Percentiles rank a stretch among this genome's conserved stretches.
Conservation (phyloP, 2,113 vertebrate genomes). For the Lonchura striata region DNA sequence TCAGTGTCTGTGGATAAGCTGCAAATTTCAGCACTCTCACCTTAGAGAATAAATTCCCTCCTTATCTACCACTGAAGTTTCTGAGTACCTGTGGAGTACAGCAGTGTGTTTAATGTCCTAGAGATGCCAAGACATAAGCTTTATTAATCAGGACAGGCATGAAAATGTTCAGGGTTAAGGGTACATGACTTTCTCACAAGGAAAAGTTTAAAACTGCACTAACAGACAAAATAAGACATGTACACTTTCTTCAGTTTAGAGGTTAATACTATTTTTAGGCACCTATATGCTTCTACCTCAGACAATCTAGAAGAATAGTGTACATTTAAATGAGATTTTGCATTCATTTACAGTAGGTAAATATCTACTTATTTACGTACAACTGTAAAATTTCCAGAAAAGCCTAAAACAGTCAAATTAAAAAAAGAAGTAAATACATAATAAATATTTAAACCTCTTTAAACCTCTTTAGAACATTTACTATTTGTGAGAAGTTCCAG, state of each 20-base stretch:
- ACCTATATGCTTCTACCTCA: neutral
- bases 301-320: neutral
- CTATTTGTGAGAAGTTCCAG: neutral
- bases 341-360: neutral
- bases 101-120: neutral
- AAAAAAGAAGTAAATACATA: neutral
- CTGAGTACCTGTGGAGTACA: neutral
- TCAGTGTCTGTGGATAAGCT: neutral
- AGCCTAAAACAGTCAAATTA: neutral
- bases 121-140: neutral
- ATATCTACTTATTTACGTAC: neutral
- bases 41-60: neutral
- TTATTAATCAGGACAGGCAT: neutral
- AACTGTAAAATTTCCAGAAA: neutral
- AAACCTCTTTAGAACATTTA: neutral
- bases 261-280: neutral
- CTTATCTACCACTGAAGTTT: neutral
- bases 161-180: neutral
- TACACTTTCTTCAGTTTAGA: neutral
- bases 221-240: neutral
- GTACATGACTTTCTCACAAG: neutral
- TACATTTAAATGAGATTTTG: neutral
- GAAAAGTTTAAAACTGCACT: neutral
- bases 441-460: neutral
- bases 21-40: neutral